Percentiles rank a stretch among this genome's conserved stretches.
Conservation (phyloP, 2,113 vertebrate genomes). For the Myocastor coypus region DNA sequence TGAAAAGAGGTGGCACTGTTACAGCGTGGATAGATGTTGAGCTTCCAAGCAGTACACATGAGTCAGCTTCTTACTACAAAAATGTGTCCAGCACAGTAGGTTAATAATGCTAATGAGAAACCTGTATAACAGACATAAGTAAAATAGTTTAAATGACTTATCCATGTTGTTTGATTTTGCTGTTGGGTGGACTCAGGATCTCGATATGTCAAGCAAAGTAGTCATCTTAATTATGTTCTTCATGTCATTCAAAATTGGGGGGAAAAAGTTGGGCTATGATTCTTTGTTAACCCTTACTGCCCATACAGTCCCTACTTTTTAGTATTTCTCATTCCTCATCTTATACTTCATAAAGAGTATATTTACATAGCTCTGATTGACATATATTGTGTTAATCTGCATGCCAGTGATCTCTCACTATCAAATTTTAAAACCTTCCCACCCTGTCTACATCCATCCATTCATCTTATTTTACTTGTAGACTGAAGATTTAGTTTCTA, state of each 20-base stretch:
- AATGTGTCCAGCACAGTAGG: neutral
- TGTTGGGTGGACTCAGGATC: neutral
- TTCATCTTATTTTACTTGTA: slow-evolving; percentile 70
- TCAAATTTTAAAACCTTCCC: slow-evolving; percentile 1
- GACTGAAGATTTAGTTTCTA: slow-evolving; percentile 80
- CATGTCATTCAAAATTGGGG: neutral
- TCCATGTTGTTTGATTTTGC: neutral
- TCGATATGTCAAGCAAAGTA: neutral
- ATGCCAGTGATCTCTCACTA: neutral
- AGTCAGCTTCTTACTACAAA: neutral
- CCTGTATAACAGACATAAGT: neutral
- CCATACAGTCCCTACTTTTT: neutral
- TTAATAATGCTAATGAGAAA: neutral
- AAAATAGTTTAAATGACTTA: neutral
- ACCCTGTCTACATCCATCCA: slow-evolving; percentile 28
- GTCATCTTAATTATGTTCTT: slow-evolving; percentile 23
- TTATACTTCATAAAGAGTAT: neutral
- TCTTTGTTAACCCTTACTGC: neutral
- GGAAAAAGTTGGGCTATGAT: neutral
- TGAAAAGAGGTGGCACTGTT: neutral
- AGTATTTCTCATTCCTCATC: neutral
- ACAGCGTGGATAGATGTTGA: too few species aligned
- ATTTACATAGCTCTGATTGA: neutral
- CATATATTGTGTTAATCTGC: neutral
- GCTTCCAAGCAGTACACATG: fast-evolving